Conservation (phyloP, 2,113 vertebrate genomes). For the Girardinichthys multiradiatus region DNA sequence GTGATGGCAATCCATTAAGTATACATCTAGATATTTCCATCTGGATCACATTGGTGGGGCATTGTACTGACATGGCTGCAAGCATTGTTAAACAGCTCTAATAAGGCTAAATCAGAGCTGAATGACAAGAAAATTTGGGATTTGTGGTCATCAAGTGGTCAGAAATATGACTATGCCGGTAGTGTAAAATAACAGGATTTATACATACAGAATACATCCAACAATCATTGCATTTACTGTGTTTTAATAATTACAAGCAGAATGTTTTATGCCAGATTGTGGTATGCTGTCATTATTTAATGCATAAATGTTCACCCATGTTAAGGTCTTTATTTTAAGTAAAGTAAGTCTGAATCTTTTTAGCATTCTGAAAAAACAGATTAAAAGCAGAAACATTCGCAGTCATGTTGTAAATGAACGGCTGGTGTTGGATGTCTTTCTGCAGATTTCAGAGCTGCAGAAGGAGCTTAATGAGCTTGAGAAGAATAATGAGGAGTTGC, state of each 20-base stretch:
- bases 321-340: not conserved
- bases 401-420: not conserved
- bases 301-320: not conserved
- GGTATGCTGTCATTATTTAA: not conserved
- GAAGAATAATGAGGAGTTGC: conserved; percentile 66
- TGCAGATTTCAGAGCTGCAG: conserved; percentile 70
- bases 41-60: not conserved
- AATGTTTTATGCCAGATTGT: not conserved
- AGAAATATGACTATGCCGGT: not conserved
- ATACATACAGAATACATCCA: not conserved
- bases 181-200: too few relatives aligned
- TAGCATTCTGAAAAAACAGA: not conserved
- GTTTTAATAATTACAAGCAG: not conserved
- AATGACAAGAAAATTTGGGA: not conserved
- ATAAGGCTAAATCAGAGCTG: not conserved
- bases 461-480: conserved; percentile 71
- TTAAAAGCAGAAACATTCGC: not conserved
- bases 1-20: conserved; percentile 2
- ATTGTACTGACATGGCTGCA: not conserved
- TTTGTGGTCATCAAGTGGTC: not conserved
- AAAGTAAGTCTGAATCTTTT: not conserved
- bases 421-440: conserved; percentile 8
- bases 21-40: conserved; percentile 6
- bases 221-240: not conserved
- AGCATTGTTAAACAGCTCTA: not conserved